phyloP scores from a whole-genome alignment of 2,888 invertebrate species.

The Eupelmus urozonus region DNA sequence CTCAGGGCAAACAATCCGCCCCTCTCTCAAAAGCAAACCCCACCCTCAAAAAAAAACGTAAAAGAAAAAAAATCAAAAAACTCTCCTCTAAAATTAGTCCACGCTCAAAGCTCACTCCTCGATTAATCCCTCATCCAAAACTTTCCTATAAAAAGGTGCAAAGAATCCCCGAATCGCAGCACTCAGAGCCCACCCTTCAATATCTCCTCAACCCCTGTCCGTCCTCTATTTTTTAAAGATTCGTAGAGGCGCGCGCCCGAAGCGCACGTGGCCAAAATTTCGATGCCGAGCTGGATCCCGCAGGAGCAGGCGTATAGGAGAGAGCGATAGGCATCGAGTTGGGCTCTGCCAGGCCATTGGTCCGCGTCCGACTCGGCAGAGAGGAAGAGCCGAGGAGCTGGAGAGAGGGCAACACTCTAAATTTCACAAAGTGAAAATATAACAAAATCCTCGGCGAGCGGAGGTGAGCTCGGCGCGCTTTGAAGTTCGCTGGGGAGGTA shows the following conservation, averaged over 20 bases:
- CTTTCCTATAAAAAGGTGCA: too few relatives aligned
- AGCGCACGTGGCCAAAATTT: slow-evolving; percentile 57
- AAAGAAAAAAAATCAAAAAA: too few relatives aligned
- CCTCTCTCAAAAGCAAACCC: too few relatives aligned
- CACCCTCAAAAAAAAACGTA: too few relatives aligned
- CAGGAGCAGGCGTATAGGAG: slow-evolving; percentile 45
- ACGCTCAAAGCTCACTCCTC: too few relatives aligned
- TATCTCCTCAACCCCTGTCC: slow-evolving; percentile 48
- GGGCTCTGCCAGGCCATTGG: background rate
- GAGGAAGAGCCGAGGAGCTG: background rate
- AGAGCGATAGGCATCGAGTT: slow-evolving; percentile 50
- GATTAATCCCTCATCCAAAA: too few relatives aligned
- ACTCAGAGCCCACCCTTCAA: slow-evolving; percentile 5
- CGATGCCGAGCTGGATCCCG: slow-evolving; percentile 58
- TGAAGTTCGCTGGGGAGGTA: too few relatives aligned
- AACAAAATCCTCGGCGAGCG: background rate
- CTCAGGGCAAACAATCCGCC: too few relatives aligned
- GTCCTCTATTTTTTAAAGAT: slow-evolving; percentile 36
- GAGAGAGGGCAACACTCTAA: background rate
- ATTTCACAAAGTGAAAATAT: background rate
- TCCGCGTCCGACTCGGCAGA: background rate
- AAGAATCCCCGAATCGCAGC: slow-evolving; percentile 39
- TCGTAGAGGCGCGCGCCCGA: slow-evolving; percentile 55
- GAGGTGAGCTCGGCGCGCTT: background rate
- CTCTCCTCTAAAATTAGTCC: too few relatives aligned